phyloP scores from a whole-genome alignment of 2,113 vertebrate species.

The Catharus minimus region DNA sequence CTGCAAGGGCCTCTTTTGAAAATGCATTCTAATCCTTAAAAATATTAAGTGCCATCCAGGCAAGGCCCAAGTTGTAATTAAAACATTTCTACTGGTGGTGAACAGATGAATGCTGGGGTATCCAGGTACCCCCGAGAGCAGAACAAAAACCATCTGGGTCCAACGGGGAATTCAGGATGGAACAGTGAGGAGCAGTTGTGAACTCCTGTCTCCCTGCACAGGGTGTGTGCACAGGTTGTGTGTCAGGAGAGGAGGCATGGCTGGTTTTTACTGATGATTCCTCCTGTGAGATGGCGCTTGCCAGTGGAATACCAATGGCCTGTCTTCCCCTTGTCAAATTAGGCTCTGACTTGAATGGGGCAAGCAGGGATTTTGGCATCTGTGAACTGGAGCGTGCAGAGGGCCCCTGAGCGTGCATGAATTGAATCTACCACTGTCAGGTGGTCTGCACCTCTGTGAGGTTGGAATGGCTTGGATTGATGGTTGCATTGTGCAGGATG shows the following conservation, averaged over 20 bases:
- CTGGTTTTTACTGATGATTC: background rate
- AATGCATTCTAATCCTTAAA: background rate
- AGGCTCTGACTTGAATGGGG: background rate
- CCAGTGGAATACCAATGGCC: background rate
- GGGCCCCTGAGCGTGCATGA: background rate
- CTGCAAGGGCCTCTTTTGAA: background rate
- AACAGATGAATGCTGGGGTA: background rate
- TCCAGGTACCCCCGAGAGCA: background rate
- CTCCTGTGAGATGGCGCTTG: background rate
- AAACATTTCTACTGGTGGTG: background rate
- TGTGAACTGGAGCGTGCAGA: background rate
- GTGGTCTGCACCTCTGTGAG: background rate
- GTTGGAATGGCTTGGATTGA: background rate
- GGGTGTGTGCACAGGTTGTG: background rate
- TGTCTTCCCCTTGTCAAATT: background rate
- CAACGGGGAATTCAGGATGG: background rate
- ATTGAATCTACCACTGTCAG: background rate
- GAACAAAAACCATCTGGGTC: background rate
- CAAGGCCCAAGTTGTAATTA: background rate
- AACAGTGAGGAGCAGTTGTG: rapidly evolving
- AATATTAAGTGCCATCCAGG: background rate
- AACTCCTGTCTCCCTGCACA: background rate
- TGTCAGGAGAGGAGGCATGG: background rate
- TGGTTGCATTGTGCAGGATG: background rate
- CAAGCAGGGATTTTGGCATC: background rate